These are phyloP conservation scores for Clarias magur DNA, from an alignment of 2,113 vertebrate species.

Conservation along the genomic window DNA sequence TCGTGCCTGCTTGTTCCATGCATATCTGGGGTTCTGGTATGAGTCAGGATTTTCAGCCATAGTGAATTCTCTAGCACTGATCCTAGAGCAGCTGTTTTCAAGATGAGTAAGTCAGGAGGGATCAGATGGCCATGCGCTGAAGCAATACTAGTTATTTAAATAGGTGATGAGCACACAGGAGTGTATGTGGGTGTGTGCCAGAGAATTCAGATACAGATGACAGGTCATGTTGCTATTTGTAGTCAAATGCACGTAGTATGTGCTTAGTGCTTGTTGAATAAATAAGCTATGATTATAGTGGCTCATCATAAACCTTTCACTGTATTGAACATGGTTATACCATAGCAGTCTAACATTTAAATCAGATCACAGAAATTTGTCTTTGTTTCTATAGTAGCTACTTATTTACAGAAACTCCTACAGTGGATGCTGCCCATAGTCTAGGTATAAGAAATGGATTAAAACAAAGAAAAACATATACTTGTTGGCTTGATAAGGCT, in stretches of 20 bases:
- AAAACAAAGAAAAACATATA: neutral
- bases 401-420: neutral
- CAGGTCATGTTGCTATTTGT: neutral
- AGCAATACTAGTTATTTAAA: constrained; percentile 36
- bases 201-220: neutral
- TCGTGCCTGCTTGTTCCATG: neutral
- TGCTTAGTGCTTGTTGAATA: neutral
- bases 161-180: constrained; percentile 19
- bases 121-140: constrained; percentile 19
- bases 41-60: neutral
- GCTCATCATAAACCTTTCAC: neutral
- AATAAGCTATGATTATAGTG: neutral
- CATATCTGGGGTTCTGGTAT: neutral
- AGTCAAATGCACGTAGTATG: neutral
- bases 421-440: neutral
- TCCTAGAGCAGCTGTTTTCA: constrained; percentile 1
- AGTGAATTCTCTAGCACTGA: neutral
- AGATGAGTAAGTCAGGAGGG: constrained; percentile 24
- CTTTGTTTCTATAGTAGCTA: neutral
- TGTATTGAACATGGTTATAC: neutral
- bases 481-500: neutral
- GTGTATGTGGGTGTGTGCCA: constrained; percentile 6
- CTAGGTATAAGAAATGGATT: neutral
- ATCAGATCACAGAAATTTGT: neutral
- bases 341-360: neutral